A percentile compares a stretch with the other conserved stretches of the same genome.
These are phyloP conservation scores for Automeris io DNA, from an alignment of 2,888 invertebrate species.

Conservation along the genomic window DNA sequence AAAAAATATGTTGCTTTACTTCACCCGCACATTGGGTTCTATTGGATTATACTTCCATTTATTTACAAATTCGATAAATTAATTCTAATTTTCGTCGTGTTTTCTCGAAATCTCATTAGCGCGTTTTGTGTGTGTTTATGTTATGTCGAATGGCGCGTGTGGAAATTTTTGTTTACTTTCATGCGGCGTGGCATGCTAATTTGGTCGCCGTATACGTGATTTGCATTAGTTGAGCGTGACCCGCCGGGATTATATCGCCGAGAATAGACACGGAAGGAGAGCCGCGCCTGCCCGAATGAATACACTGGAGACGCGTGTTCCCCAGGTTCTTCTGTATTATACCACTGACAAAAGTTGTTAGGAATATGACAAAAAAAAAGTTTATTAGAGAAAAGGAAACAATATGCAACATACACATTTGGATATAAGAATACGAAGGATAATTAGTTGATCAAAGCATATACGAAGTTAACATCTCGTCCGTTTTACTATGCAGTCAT, in stretches of 20 bases:
- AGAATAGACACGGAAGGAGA: slow-evolving; percentile 74
- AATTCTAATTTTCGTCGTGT: slow-evolving; percentile 16
- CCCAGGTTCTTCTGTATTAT: slow-evolving; percentile 32
- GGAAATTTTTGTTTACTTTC: slow-evolving; percentile 34
- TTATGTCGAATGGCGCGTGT: slow-evolving; percentile 26
- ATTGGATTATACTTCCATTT: too few species aligned
- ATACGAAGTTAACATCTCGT: too few species aligned
- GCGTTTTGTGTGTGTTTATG: slow-evolving; percentile 24
- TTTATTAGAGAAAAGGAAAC: too few species aligned
- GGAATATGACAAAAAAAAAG: too few species aligned
- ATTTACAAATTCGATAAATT: too few species aligned
- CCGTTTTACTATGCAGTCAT: too few species aligned
- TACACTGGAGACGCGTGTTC: slow-evolving; percentile 57
- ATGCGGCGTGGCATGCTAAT: slow-evolving; percentile 49
- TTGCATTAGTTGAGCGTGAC: slow-evolving; percentile 62
- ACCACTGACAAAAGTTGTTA: too few species aligned
- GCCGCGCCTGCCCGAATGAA: slow-evolving; percentile 50
- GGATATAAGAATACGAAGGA: too few species aligned
- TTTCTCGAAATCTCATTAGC: slow-evolving; percentile 28
- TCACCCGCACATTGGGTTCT: too few species aligned
- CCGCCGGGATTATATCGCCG: slow-evolving; percentile 45
- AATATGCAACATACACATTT: too few species aligned
- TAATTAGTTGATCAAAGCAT: too few species aligned
- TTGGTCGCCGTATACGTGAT: slow-evolving; percentile 55
- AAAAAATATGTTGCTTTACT: too few species aligned